Base-by-base conservation (phyloP, 2,797 vertebrate species). In the Danio aesculapii region DNA sequence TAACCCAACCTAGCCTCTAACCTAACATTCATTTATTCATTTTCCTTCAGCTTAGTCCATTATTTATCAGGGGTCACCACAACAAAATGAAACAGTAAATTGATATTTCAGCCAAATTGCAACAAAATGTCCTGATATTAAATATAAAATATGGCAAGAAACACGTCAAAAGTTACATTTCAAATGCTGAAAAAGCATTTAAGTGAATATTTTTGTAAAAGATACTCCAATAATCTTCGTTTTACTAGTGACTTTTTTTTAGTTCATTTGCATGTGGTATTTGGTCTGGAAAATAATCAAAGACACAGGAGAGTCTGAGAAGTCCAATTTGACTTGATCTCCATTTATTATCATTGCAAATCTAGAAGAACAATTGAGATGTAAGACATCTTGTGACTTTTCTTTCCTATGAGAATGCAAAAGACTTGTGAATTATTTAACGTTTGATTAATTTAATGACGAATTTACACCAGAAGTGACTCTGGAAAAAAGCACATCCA, bases 341-440 rank as follows among this genome's bases (percentile, higher is more conserved):
- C 59, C 12, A 14, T 49, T 49, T 68, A 30, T 49, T 7, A 46
- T 68, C 47, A 39, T 3, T 13, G n/a, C 39, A 57, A n/a, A n/a
- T 17, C 52, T 57, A 41, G 16, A 71, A 71, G 44, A 13, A 44
- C 12, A 72, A 57, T 21, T 2, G 12, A 44, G 53, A 58, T 6
- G 8, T 10, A 21, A 14, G 12, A 70, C 1, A 14, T 5, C 46
- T 49, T 49, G 14, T 49, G 19, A 17, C n/a, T 59, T 17, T 17
- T 59, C 46, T 70, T 43, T 61, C 76, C 11, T 59, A 61, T 11
- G 17, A 39, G 50, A 57, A 67, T 77, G 41, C 58, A 21, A 50
- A 16, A 79, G 50, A 39, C 17, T 53, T 44, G 44, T 47, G n/a
- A 70, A 52, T 21, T 6, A 62, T 71, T 71, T 79, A 43, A 79